Evolutionary conservation across 1,140 invertebrate genomes (phyloP).

Genomic region (Coelopa frigida): DNA sequence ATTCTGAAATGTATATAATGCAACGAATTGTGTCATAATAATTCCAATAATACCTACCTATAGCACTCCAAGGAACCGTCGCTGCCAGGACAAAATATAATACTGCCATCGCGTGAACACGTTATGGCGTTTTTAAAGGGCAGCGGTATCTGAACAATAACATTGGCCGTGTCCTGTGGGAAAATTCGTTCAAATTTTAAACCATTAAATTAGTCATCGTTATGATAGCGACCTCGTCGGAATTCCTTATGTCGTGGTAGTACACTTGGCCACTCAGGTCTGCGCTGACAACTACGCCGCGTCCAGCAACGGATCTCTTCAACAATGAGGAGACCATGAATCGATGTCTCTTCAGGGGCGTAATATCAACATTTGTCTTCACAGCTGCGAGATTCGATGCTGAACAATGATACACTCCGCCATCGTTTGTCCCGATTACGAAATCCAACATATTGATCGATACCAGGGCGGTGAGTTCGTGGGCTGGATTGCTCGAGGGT

Average conservation of each 20-base stretch:
- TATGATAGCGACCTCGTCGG: conserved; percentile 24
- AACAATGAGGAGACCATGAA: conserved; percentile 32
- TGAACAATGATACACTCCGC: conserved; percentile 31
- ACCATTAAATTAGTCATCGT: not conserved
- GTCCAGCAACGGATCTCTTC: conserved; percentile 18
- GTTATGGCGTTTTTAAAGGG: conserved; percentile 38
- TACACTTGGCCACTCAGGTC: conserved; percentile 38
- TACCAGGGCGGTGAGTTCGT: conserved; percentile 27
- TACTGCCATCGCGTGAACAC: conserved; percentile 27
- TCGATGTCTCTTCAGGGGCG: conserved; percentile 24
- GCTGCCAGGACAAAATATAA: conserved; percentile 31
- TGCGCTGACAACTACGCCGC: conserved; percentile 29
- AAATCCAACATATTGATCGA: conserved; percentile 28
- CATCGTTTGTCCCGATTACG: conserved; percentile 32
- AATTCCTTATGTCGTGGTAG: conserved; percentile 30
- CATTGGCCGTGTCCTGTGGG: conserved; percentile 25
- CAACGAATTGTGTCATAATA: not conserved
- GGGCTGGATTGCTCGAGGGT: not conserved
- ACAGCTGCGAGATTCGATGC: conserved; percentile 8
- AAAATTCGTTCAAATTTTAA: too few species aligned
- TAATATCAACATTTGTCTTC: conserved; percentile 24
- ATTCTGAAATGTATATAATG: conserved; percentile 18
- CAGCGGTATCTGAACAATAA: conserved; percentile 35
- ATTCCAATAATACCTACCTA: conserved; percentile 7
- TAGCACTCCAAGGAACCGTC: conserved; percentile 35